Evolutionary conservation across 2,888 invertebrate genomes (phyloP).

Genomic region (Hemaris fuciformis): DNA sequence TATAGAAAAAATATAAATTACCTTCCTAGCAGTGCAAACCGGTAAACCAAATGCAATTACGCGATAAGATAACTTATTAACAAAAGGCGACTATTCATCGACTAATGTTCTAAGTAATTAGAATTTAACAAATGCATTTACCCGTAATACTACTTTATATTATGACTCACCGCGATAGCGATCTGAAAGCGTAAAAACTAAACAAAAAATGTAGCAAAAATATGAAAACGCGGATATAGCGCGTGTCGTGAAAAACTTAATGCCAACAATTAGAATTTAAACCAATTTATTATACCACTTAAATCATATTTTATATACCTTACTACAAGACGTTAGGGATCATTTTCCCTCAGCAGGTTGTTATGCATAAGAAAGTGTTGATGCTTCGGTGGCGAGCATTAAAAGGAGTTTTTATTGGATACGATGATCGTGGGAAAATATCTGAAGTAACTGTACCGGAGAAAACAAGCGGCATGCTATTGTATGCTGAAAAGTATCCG

Average conservation of each 20-base stretch:
- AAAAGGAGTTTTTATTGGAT: slow-evolving; percentile 36
- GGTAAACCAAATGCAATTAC: background rate
- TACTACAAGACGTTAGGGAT: background rate
- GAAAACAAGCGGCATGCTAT: slow-evolving; percentile 55
- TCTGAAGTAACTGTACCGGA: slow-evolving; percentile 55
- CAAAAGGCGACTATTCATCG: background rate
- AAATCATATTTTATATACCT: background rate
- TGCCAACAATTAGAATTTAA: background rate
- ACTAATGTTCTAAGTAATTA: background rate
- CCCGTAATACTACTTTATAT: background rate
- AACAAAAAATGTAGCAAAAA: background rate
- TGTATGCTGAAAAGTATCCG: slow-evolving; percentile 41
- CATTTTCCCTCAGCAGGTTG: background rate
- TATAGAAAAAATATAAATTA: too few species aligned
- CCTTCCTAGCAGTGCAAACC: background rate
- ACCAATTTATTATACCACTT: background rate
- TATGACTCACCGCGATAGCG: slow-evolving; percentile 1
- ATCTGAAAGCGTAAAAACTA: slow-evolving; percentile 14
- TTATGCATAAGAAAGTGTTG: background rate
- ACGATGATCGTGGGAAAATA: slow-evolving; percentile 72
- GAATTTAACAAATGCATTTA: background rate
- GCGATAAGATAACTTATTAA: background rate
- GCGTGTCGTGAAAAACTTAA: slow-evolving; percentile 18
- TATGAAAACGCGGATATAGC: slow-evolving; percentile 27
- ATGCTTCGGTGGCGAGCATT: background rate